Conservation (phyloP, 2,888 invertebrate species). For the Cosmorhoe ocellata region DNA sequence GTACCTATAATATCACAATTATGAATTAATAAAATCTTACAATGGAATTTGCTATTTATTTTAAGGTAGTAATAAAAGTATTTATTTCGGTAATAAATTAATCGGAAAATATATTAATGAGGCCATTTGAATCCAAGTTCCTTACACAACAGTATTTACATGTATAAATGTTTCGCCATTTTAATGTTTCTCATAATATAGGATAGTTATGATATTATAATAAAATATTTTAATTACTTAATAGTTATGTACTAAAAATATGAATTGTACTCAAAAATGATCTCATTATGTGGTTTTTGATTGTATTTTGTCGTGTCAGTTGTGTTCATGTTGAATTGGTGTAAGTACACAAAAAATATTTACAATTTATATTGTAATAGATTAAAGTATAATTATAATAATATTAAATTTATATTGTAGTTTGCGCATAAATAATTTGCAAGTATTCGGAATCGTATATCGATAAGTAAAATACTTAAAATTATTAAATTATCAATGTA, state of each 20-base stretch:
- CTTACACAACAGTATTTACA: constrained; percentile 61
- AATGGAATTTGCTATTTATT: constrained; percentile 43
- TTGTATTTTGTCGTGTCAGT: constrained; percentile 11
- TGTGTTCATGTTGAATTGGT: constrained; percentile 22
- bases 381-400: not conserved
- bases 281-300: constrained; percentile 40
- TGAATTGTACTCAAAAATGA: constrained; percentile 45
- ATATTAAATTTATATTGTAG: no score
- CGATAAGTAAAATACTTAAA: constrained; percentile 1
- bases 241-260: constrained; percentile 24
- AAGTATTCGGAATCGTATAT: not conserved
- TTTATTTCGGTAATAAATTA: constrained; percentile 31
- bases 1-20: constrained; percentile 25
- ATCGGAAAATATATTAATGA: constrained; percentile 38
- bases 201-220: constrained; percentile 45
- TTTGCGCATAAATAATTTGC: constrained; percentile 3
- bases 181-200: constrained; percentile 57
- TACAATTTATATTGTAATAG: constrained; percentile 6
- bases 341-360: constrained; percentile 8
- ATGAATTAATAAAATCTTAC: constrained; percentile 35
- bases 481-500: not conserved
- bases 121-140: constrained; percentile 56
- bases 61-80: constrained; percentile 30
- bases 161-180: constrained; percentile 54
- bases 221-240: constrained; percentile 18